Evolutionary conservation across 1,140 invertebrate genomes (phyloP), one percentile per base, ranked within the genome.

Genomic region (Orchesella cincta): DNA sequence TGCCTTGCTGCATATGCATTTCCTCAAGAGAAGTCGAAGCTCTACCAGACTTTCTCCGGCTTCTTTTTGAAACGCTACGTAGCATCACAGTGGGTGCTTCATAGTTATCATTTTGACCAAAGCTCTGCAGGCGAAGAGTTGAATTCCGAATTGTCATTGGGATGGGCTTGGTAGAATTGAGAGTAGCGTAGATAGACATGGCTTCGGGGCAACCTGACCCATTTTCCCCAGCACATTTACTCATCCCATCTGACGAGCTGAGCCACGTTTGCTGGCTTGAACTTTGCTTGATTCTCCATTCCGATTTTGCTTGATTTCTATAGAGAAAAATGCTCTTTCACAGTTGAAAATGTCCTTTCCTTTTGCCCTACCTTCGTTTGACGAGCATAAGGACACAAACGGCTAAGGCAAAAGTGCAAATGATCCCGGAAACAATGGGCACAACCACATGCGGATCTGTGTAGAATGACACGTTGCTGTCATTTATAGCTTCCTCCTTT

Each of bases 181-280:
- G 33, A 5, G 80, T 81, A 1, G 80, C 80, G 36, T 81, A 81
- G 29, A 81, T 77, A 29, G 80, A 81, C 77, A 78, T 79, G 34
- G 73, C 78, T 28, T 74, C 73, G 20, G 20, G 35, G 35, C 71
- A 31, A 8, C 71, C 71, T 36, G 2, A 3, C 2, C 26, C 71
- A 12, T 2, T 26, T 2, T 33, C 62, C 2, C 62, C 62, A 29
- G 26, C 23, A 67, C 62, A 67, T 33, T 67, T 67, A 12, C 23
- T 29, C 31, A 8, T 12, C 8, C n/a, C n/a, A n/a, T 1, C 62
- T 16, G 1, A 26, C 8, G 62, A 67, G 34, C 79, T 81, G 0
- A 81, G 33, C 80, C 80, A 81, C 1, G 77, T 79, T n/a, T 81
- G 80, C 52, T 81, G 80, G 64, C 80, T 81, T 0, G 74, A n/a